phyloP scores from a whole-genome alignment of 1,140 invertebrate species.

The Sitodiplosis mosellana region DNA sequence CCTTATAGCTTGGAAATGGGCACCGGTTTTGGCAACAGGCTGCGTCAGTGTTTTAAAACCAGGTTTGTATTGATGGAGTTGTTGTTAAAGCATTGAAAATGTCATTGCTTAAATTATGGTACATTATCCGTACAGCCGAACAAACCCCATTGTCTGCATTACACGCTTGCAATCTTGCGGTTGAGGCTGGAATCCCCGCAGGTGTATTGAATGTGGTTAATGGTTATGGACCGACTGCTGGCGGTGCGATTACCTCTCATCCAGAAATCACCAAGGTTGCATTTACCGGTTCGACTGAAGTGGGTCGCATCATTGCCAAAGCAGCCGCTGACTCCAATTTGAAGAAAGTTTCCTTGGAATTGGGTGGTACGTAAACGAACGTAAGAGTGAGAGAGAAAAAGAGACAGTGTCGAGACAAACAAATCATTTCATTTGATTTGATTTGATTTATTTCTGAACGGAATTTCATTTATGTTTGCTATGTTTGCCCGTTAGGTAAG shows the following conservation, averaged over 20 bases:
- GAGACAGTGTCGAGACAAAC: too few species aligned
- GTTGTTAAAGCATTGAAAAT: too few species aligned
- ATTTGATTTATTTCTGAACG: too few species aligned
- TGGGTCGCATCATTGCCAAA: conserved; percentile 56
- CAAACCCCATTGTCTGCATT: conserved; percentile 58
- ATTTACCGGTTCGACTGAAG: conserved; percentile 71
- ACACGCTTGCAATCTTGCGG: conserved; percentile 39
- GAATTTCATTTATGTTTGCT: conserved; percentile 26
- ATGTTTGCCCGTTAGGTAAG: too few species aligned
- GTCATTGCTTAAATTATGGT: too few species aligned
- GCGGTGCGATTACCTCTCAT: conserved; percentile 59
- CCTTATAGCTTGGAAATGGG: conserved; percentile 28
- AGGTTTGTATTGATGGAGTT: too few species aligned
- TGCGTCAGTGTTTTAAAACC: conserved; percentile 48
- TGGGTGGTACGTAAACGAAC: conserved; percentile 62
- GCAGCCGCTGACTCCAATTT: conserved; percentile 58
- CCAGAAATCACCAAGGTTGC: conserved; percentile 66
- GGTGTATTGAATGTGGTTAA: conserved; percentile 71
- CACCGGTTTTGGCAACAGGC: conserved; percentile 42
- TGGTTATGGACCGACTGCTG: conserved; percentile 67
- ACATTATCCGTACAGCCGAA: too few species aligned
- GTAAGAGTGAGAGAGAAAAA: too few species aligned
- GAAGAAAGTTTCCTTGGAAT: conserved; percentile 67
- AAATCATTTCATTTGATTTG: too few species aligned
- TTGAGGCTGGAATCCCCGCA: conserved; percentile 49